Evolutionary conservation across 2,888 invertebrate genomes (phyloP).

Genomic region (Ctenicera cuprea): DNA sequence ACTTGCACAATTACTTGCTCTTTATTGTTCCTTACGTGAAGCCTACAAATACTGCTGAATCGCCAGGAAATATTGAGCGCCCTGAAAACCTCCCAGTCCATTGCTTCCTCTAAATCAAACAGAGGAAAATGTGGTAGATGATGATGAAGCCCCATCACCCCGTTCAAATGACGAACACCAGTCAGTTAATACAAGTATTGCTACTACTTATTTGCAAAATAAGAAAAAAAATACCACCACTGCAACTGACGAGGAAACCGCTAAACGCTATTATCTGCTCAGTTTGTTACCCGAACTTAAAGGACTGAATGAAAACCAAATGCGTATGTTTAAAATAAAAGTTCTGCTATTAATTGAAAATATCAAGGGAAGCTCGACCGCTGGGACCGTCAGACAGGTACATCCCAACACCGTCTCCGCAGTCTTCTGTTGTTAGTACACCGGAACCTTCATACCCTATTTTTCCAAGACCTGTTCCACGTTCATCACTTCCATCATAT

Average conservation of each 20-base stretch:
- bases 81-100: background rate
- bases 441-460: background rate
- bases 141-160: background rate
- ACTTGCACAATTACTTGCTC: conserved; percentile 47
- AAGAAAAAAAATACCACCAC: background rate
- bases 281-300: background rate
- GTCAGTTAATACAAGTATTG: background rate
- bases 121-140: background rate
- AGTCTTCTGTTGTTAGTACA: background rate
- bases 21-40: conserved; percentile 51
- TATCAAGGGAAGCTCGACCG: background rate
- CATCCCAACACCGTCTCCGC: background rate
- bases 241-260: background rate
- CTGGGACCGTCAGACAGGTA: background rate
- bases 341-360: conserved; percentile 4
- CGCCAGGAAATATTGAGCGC: conserved; percentile 1
- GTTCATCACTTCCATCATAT: background rate
- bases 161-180: background rate
- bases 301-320: background rate
- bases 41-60: background rate
- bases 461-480: background rate
- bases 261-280: conserved; percentile 5
- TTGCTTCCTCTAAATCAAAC: background rate
- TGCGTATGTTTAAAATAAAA: conserved; percentile 1
- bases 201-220: conserved; percentile 5